Conservation (phyloP, 2,888 invertebrate genomes). For the Eutolmus rufibarbis region DNA sequence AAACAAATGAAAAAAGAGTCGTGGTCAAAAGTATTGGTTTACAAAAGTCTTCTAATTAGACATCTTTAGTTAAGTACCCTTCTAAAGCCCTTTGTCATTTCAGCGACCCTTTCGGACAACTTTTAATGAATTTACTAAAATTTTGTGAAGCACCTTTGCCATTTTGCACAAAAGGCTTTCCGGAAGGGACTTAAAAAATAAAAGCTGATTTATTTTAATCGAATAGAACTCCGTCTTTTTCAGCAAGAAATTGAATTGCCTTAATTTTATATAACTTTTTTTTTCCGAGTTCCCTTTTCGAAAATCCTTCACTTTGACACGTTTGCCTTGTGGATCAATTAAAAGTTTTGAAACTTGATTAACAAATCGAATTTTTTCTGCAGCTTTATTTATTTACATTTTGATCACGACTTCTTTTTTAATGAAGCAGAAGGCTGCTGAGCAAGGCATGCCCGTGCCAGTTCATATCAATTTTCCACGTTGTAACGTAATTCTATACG, state of each 20-base stretch:
- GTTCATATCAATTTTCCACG: background rate
- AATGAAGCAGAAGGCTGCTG: background rate
- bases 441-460: background rate
- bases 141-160: background rate
- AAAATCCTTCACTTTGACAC: background rate
- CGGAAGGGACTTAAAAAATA: background rate
- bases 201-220: background rate
- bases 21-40: background rate
- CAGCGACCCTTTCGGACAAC: background rate
- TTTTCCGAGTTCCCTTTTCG: background rate
- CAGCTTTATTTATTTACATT: background rate
- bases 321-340: background rate
- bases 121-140: background rate
- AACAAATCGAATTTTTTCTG: background rate
- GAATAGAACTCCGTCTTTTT: background rate
- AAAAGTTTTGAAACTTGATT: background rate
- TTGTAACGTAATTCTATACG: slow-evolving; percentile 12
- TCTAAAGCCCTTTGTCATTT: background rate
- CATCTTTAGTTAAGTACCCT: background rate
- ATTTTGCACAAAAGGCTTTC: background rate
- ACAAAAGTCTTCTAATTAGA: background rate
- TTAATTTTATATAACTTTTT: background rate
- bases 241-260: background rate
- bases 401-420: background rate
- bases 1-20: background rate